Conservation (phyloP, 2,113 vertebrate genomes). For the Probosciger aterrimus region DNA sequence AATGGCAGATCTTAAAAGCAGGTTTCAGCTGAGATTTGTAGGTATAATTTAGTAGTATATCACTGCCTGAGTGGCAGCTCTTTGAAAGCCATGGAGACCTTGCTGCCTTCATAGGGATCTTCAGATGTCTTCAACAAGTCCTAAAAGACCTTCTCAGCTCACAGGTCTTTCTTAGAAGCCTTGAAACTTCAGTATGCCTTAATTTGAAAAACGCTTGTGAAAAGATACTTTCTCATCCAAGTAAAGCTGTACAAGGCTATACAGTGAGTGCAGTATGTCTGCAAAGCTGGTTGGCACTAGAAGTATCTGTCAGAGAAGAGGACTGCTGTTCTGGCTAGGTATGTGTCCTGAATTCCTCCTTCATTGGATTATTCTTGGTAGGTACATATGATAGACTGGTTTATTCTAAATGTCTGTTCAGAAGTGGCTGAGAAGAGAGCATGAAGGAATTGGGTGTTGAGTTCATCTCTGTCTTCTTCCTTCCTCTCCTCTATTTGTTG, state of each 20-base stretch:
- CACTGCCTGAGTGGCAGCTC: neutral
- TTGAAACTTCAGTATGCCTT: neutral
- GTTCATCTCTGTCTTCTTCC: neutral
- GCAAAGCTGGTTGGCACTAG: neutral
- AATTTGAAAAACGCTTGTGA: neutral
- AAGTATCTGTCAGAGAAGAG: neutral
- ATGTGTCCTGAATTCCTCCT: neutral
- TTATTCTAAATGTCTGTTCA: neutral
- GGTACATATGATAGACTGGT: neutral
- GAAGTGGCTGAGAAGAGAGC: neutral
- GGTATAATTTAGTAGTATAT: neutral
- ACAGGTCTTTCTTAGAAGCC: neutral
- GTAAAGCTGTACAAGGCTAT: neutral
- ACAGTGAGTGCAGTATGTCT: neutral
- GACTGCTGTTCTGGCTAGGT: neutral
- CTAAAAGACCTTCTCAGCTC: neutral
- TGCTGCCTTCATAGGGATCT: neutral
- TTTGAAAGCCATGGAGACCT: neutral
- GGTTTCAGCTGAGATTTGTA: neutral
- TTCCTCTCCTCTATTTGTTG: neutral
- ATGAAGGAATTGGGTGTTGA: neutral
- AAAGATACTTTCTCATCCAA: neutral
- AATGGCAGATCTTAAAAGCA: neutral
- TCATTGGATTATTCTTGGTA: neutral
- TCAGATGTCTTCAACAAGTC: neutral